Evolutionary conservation across 2,888 invertebrate genomes (phyloP).

Genomic region (Acrocyrtus sp.): DNA sequence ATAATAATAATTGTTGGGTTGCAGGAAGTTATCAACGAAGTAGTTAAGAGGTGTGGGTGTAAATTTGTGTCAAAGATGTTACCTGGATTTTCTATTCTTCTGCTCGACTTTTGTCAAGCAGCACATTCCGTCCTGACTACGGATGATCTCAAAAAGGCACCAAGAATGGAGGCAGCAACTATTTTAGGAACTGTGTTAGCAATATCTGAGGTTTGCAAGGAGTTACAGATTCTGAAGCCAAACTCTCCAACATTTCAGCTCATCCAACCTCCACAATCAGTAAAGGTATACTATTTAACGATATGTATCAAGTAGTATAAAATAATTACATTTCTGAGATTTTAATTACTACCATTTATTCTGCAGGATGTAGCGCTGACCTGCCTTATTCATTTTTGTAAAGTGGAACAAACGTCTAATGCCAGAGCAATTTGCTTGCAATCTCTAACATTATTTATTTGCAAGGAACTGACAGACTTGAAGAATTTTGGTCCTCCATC

Average conservation of each 20-base stretch:
- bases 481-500: slow-evolving; percentile 42
- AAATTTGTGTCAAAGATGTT: slow-evolving; percentile 86
- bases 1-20: slow-evolving; percentile 39
- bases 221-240: slow-evolving; percentile 77
- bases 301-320: not conserved
- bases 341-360: slow-evolving; percentile 7
- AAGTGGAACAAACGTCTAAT: slow-evolving; percentile 79
- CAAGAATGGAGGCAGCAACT: slow-evolving; percentile 90
- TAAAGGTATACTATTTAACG: slow-evolving; percentile 13
- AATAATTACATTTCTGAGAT: not conserved
- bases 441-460: slow-evolving; percentile 81
- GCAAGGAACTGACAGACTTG: slow-evolving; percentile 73
- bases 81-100: slow-evolving; percentile 86
- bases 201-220: slow-evolving; percentile 77
- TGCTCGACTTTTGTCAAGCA: slow-evolving; percentile 90
- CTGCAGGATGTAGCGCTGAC: slow-evolving; percentile 86
- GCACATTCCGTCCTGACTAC: slow-evolving; percentile 87
- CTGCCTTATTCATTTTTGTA: slow-evolving; percentile 86
- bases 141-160: slow-evolving; percentile 76
- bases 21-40: slow-evolving; percentile 80
- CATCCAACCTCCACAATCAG: slow-evolving; percentile 40
- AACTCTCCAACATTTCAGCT: slow-evolving; percentile 71
- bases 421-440: slow-evolving; percentile 86
- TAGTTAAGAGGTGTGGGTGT: slow-evolving; percentile 83
- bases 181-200: slow-evolving; percentile 88